Evolutionary conservation across 2,113 vertebrate species (phyloP).

Genomic region (Anoura caudifer): DNA sequence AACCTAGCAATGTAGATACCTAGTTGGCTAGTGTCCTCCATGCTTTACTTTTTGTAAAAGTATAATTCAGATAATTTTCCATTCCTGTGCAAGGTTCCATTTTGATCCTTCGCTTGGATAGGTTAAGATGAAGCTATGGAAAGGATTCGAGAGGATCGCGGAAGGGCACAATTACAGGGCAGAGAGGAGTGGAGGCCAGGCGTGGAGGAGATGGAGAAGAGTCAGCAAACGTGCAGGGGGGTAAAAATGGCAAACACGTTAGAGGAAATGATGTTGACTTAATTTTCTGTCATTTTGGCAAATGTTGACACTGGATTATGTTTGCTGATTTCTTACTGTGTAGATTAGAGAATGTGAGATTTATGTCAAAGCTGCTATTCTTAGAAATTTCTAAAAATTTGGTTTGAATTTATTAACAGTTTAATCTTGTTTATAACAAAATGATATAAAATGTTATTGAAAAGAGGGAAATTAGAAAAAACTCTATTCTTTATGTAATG

Average conservation of each 20-base stretch:
- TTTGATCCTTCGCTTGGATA: not conserved
- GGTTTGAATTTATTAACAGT: not conserved
- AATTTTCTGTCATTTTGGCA: not conserved
- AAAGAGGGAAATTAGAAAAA: not conserved
- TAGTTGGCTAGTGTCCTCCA: not conserved
- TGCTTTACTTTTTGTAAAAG: not conserved
- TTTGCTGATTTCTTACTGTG: not conserved
- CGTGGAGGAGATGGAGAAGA: not conserved
- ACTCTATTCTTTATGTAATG: not conserved
- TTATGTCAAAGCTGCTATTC: not conserved
- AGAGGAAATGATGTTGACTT: not conserved
- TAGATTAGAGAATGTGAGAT: not conserved
- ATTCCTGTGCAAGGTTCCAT: not conserved
- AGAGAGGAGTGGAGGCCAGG: not conserved
- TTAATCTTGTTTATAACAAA: not conserved
- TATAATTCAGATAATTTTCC: not conserved
- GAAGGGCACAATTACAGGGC: not conserved
- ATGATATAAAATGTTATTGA: not conserved
- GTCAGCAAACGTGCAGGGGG: not conserved
- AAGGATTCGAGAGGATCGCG: not conserved
- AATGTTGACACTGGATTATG: not conserved
- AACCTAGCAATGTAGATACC: not conserved
- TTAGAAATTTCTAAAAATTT: not conserved
- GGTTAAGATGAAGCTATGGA: not conserved
- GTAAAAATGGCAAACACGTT: not conserved